phyloP scores from a whole-genome alignment of 1,140 invertebrate genomes.

The Scylla paramamosain region DNA sequence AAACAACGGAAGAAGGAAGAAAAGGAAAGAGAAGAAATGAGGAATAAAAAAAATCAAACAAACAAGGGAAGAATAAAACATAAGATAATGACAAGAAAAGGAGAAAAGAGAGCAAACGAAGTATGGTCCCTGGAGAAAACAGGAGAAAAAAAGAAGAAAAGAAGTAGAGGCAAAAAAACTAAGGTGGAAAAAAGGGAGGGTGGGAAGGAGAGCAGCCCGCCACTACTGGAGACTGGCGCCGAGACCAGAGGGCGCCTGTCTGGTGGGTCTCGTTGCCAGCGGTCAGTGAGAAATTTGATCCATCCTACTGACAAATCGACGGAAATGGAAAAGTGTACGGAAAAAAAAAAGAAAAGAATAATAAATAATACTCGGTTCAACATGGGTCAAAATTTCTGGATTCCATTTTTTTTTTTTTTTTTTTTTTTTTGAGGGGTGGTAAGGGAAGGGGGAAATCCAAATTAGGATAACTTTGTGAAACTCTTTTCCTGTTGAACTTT shows the following conservation, averaged over 20 bases:
- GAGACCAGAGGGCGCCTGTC: neutral
- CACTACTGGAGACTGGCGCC: neutral
- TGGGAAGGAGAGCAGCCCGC: neutral
- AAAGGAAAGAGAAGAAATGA: neutral
- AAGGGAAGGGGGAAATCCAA: too few species aligned
- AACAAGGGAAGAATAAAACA: neutral
- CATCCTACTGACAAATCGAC: neutral
- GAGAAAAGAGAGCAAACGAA: neutral
- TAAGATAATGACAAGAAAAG: too few species aligned
- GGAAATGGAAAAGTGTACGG: neutral
- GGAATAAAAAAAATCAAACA: neutral
- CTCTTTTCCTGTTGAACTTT: too few species aligned
- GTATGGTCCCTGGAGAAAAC: too few species aligned
- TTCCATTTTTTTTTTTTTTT: too few species aligned
- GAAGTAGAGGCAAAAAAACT: conserved; percentile 7
- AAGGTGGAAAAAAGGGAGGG: neutral
- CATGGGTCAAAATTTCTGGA: too few species aligned
- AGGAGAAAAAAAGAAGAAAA: neutral
- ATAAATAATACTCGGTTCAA: too few species aligned
- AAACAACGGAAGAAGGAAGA: neutral
- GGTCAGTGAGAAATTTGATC: too few species aligned
- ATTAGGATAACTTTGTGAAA: too few species aligned
- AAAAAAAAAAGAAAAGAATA: too few species aligned
- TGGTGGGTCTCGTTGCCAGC: neutral
- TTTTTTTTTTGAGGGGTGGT: too few species aligned